Evolutionary conservation across 1,140 invertebrate genomes (phyloP).

Genomic region (Drosophila murphyi): DNA sequence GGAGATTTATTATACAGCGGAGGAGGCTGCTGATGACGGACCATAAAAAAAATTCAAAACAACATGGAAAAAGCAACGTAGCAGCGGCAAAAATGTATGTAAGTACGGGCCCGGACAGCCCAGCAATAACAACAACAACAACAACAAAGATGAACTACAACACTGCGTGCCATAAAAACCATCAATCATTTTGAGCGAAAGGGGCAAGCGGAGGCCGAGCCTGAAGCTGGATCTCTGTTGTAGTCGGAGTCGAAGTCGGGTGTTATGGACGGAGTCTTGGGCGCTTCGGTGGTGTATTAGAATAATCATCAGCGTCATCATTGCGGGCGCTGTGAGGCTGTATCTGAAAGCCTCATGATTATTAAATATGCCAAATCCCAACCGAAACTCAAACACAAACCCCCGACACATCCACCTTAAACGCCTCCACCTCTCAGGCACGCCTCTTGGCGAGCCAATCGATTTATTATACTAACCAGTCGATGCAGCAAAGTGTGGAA

Average conservation of each 20-base stretch:
- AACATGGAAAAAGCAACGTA: slow-evolving; percentile 48
- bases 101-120: slow-evolving; percentile 24
- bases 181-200: slow-evolving; percentile 82
- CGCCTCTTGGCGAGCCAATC: slow-evolving; percentile 65
- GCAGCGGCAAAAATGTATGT: slow-evolving; percentile 47
- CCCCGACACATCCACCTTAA: not conserved
- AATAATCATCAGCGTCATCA: slow-evolving; percentile 79
- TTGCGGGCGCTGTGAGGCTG: slow-evolving; percentile 32
- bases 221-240: slow-evolving; percentile 28
- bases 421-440: slow-evolving; percentile 5
- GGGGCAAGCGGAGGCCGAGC: slow-evolving; percentile 66
- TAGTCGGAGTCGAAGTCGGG: slow-evolving; percentile 1
- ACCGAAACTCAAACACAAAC: not conserved
- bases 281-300: slow-evolving; percentile 57
- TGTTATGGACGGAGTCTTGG: slow-evolving; percentile 7
- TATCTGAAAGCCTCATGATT: slow-evolving; percentile 65
- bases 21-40: slow-evolving; percentile 72
- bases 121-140: slow-evolving; percentile 11
- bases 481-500: slow-evolving; percentile 73
- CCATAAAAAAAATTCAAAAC: slow-evolving; percentile 78
- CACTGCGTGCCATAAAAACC: slow-evolving; percentile 76
- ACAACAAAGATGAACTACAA: slow-evolving; percentile 47
- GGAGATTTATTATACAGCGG: slow-evolving; percentile 80
- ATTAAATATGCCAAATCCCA: slow-evolving; percentile 78
- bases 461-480: slow-evolving; percentile 82